Evolutionary conservation across 1,140 invertebrate genomes (phyloP).

Genomic region (Drosophila punjabiensis): DNA sequence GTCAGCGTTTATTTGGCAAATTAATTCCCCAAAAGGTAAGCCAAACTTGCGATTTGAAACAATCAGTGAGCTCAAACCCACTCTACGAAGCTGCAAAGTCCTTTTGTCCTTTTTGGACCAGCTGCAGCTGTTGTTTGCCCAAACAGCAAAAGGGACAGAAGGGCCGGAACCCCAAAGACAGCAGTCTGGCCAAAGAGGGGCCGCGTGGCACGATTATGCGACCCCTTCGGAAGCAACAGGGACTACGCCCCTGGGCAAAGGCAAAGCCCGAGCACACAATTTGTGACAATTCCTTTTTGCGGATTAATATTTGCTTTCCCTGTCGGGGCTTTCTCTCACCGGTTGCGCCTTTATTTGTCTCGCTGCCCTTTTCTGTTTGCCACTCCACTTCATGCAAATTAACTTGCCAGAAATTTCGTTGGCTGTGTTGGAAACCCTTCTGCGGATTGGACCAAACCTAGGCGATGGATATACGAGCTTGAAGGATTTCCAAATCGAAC

Average conservation of each 20-base stretch:
- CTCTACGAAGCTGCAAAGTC: constrained; percentile 18
- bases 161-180: constrained; percentile 9
- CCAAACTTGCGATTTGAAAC: constrained; percentile 84
- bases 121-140: constrained; percentile 77
- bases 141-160: constrained; percentile 43
- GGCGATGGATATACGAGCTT: constrained; percentile 6
- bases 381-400: constrained; percentile 76
- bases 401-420: constrained; percentile 76
- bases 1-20: constrained; percentile 84
- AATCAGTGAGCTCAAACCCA: constrained; percentile 63
- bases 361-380: constrained; percentile 60
- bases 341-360: constrained; percentile 80
- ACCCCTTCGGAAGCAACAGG: constrained; percentile 17
- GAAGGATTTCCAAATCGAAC: neutral
- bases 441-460: constrained; percentile 14
- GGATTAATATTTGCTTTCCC: constrained; percentile 81
- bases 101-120: constrained; percentile 68
- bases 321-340: constrained; percentile 52
- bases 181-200: constrained; percentile 14
- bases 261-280: constrained; percentile 67
- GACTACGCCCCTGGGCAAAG: constrained; percentile 35
- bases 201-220: neutral
- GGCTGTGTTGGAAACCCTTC: constrained; percentile 22
- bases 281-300: constrained; percentile 84
- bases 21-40: constrained; percentile 84